Evolutionary conservation across 2,888 invertebrate species (phyloP).

Genomic region (Scaeva pyrastri): DNA sequence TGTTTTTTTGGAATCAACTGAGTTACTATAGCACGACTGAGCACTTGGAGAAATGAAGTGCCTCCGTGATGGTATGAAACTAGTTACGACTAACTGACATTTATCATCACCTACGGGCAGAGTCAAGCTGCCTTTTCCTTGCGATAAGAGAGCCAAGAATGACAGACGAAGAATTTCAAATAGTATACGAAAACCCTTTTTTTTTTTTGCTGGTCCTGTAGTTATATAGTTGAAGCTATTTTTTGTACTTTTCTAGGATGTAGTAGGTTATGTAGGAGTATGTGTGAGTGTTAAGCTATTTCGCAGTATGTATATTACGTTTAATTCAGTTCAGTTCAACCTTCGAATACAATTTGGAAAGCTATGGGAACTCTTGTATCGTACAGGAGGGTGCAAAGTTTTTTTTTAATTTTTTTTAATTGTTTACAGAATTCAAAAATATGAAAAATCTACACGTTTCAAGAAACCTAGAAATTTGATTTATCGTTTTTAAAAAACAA

Average conservation of each 20-base stretch:
- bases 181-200: constrained; percentile 59
- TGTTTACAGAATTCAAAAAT: too few relatives aligned
- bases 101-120: constrained; percentile 67
- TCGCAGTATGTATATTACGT: constrained; percentile 29
- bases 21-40: constrained; percentile 41
- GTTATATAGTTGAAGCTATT: not conserved
- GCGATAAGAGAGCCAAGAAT: constrained; percentile 55
- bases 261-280: too few relatives aligned
- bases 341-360: constrained; percentile 25
- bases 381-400: not conserved
- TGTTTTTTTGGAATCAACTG: constrained; percentile 23
- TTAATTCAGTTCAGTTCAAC: constrained; percentile 30
- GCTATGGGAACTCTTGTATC: not conserved
- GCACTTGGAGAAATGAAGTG: constrained; percentile 64
- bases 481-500: too few relatives aligned
- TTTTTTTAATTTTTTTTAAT: not conserved
- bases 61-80: constrained; percentile 66
- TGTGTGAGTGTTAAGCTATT: not conserved
- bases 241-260: not conserved
- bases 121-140: constrained; percentile 30
- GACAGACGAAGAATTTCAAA: constrained; percentile 71
- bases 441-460: too few relatives aligned
- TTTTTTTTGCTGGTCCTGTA: not conserved
- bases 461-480: too few relatives aligned
- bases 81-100: constrained; percentile 74